A percentile compares a stretch with the other conserved stretches of the same genome.
These are phyloP conservation scores for Siphamia tubifer DNA, from an alignment of 2,113 vertebrate genomes.

Conservation along the genomic window DNA sequence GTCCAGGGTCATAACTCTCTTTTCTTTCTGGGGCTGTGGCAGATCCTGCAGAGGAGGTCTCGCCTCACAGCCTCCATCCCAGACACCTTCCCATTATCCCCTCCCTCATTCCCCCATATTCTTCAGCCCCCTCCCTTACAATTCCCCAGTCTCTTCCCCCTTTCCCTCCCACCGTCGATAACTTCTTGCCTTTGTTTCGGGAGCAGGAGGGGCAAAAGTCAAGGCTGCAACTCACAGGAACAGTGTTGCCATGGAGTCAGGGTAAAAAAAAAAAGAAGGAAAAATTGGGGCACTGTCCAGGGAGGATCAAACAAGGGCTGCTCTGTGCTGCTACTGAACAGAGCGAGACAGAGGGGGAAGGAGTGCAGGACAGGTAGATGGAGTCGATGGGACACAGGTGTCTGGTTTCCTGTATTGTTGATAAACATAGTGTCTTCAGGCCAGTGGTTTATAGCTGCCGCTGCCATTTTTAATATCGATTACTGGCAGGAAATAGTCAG, in stretches of 20 bases:
- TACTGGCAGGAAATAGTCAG: slow-evolving; percentile 3
- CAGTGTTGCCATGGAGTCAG: slow-evolving; percentile 74
- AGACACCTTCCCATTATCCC: slow-evolving; percentile 62
- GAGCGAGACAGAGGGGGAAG: not conserved
- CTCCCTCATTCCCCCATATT: slow-evolving; percentile 35
- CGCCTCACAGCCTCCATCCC: slow-evolving; percentile 60
- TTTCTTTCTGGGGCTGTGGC: slow-evolving; percentile 48
- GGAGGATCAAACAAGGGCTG: slow-evolving; percentile 67
- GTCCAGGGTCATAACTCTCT: slow-evolving; percentile 52
- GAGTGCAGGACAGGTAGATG: slow-evolving; percentile 58
- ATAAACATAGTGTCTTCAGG: not conserved
- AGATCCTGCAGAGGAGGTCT: slow-evolving; percentile 48
- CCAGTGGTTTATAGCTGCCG: not conserved
- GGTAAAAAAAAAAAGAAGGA: slow-evolving; percentile 23
- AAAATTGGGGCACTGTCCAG: slow-evolving; percentile 48
- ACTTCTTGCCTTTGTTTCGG: slow-evolving; percentile 73
- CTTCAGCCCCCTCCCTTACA: slow-evolving; percentile 29
- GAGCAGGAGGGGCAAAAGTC: slow-evolving; percentile 70
- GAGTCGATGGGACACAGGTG: not conserved
- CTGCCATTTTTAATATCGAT: not conserved
- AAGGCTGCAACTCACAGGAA: slow-evolving; percentile 57
- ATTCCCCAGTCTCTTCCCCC: not conserved
- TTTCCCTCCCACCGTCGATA: slow-evolving; percentile 31
- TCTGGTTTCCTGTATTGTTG: slow-evolving; percentile 45
- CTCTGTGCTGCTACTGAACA: slow-evolving; percentile 57